Evolutionary conservation across 2,113 vertebrate species (phyloP).

Genomic region (Mustela lutreola): DNA sequence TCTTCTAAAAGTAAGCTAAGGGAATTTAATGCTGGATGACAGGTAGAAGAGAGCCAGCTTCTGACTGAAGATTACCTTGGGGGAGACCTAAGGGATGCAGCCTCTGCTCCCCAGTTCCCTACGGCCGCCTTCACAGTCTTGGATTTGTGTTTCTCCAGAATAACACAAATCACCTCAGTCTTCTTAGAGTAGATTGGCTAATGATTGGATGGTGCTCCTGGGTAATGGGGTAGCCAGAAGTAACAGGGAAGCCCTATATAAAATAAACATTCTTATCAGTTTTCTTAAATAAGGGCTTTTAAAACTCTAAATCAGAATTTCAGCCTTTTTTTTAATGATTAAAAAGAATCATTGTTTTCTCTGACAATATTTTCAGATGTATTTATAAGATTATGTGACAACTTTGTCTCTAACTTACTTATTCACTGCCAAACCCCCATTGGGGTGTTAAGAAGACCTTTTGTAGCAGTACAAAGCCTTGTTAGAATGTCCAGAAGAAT

Average conservation of each 20-base stretch:
- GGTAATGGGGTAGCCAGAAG: background rate
- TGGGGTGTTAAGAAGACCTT: slow-evolving; percentile 46
- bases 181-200: background rate
- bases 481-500: slow-evolving; percentile 8
- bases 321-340: background rate
- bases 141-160: background rate
- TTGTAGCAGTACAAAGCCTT: background rate
- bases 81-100: background rate
- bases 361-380: background rate
- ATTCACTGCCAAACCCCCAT: background rate
- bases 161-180: background rate
- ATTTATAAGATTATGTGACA: slow-evolving; percentile 33
- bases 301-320: slow-evolving; percentile 20
- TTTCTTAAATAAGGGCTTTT: slow-evolving; percentile 42
- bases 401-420: slow-evolving; percentile 15
- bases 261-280: slow-evolving; percentile 48
- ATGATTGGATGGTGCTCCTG: background rate
- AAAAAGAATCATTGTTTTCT: background rate
- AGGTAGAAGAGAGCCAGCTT: background rate
- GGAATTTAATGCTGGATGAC: background rate
- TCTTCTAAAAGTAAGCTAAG: background rate
- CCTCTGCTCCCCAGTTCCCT: background rate
- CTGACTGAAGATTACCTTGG: background rate
- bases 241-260: background rate
- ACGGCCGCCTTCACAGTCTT: background rate